Evolutionary conservation across 2,888 invertebrate genomes (phyloP), one percentile per base, ranked within the genome.

Genomic region (Tryphoninae sp.): DNA sequence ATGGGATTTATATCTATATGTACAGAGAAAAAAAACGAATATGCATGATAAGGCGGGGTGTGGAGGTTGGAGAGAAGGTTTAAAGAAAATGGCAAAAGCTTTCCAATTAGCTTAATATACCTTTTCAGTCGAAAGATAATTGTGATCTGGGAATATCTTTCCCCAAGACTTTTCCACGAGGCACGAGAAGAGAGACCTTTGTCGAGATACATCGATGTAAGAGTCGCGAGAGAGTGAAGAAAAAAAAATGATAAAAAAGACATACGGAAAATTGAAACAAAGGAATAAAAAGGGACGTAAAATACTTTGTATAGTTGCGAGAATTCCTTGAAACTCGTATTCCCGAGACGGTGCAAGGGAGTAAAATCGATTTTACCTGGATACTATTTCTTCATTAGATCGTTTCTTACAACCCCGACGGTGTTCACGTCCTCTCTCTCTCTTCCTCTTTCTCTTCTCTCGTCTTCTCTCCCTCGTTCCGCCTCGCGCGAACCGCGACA

Each of bases 301-400:
- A 40, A 72, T 42, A 51, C 42, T 13, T 67, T 76, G 45, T 58
- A 45, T 49, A 49, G 58, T 42, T 59, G 33, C 80, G 65, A 65
- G 59, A 19, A 42, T 67, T 67, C 72, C 67, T 76, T 19, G 22
- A 7, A 26, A 67, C 22, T 58, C 59, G 42, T 64, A 64, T 69
- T 69, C 51, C 64, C 65, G 51, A 23, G 49, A 40, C 2, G 45
- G 23, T 19, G 53, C 64, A 33, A 53, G 22, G 68, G 65, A 67
- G 76, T 80, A 75, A 64, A 80, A 33, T 33, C 33, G 33, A 33
- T 33, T 33, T 33, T 76, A 76, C 79, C 11, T 61, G 26, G 76
- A 61, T 71, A 61, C 71, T 80, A 76, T 76, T 72, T 76, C 76
- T 76, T 80, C 71, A 53, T 74, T 76, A 72, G 71, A 64, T 19